Percentiles rank a stretch among this genome's conserved stretches.
Evolutionary conservation across 2,113 vertebrate genomes (phyloP).

Genomic region (Hipposideros armiger): DNA sequence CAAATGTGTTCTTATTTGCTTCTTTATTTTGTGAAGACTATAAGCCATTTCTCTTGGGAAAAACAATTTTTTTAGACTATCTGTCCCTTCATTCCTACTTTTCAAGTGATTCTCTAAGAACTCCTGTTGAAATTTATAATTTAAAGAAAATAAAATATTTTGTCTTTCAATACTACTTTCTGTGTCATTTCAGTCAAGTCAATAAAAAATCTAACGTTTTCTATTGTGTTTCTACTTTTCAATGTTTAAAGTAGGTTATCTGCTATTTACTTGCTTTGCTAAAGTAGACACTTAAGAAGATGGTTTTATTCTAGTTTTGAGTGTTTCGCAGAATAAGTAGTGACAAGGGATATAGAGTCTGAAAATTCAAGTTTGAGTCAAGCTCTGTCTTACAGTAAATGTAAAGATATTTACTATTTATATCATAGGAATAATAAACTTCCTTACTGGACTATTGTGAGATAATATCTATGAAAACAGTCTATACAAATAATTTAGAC

Average conservation of each 20-base stretch:
- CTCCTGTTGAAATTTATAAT: neutral
- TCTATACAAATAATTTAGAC: neutral
- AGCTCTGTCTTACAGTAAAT: neutral
- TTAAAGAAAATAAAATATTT: slow-evolving; percentile 28
- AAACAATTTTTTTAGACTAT: slow-evolving; percentile 47
- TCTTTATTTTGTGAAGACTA: slow-evolving; percentile 65
- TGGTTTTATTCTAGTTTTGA: neutral
- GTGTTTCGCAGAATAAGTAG: neutral
- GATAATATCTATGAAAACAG: neutral
- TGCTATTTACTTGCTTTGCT: neutral
- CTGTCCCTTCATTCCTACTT: neutral
- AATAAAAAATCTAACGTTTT: neutral
- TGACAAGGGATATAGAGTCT: neutral
- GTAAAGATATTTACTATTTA: neutral
- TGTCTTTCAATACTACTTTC: neutral
- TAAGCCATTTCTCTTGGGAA: slow-evolving; percentile 20
- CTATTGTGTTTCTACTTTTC: neutral
- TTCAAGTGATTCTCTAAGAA: neutral
- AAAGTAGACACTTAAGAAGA: neutral
- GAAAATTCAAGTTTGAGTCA: neutral
- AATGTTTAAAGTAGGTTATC: neutral
- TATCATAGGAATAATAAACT: neutral
- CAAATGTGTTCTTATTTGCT: slow-evolving; percentile 2
- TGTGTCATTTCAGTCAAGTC: slow-evolving; percentile 18
- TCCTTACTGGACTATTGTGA: neutral